Evolutionary conservation across 37 sponge, comb jelly and placozoan genomes (phyloP), one percentile per base, ranked within the genome.

Genomic region (Cliona cf. orientalis): DNA sequence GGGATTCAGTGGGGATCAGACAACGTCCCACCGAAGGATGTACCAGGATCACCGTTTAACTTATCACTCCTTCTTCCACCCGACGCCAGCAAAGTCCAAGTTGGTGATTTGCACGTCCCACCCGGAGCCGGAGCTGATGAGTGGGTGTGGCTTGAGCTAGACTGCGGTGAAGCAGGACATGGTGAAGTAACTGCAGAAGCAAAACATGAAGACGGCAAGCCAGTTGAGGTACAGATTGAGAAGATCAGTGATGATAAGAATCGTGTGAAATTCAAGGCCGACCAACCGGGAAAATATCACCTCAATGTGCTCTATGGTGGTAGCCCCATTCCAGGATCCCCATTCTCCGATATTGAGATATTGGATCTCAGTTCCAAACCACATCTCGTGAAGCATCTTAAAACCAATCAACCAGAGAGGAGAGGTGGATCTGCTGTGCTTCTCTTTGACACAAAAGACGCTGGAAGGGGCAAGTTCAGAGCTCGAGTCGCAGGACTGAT

Each of bases 41-140:
- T 91, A 4, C 32, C 58, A 22, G 87, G 87, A 22, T 76, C 75
- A 56, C 92, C 92, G 17, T 91, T 91, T 67, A 65, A n/a, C 0
- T 14, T 82, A 5, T 40, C 40, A 46, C 69, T 85, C 3, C 34
- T 43, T 17, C 68, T 46, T 5, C 66, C 75, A 2, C 14, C 76
- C 22, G 56, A 58, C 14, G 31, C 79, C 17, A 19, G 44, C 41
- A 57, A 69, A 42, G 86, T 86, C 9, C 28, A 3, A 29, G n/a
- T 31, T n/a, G 55, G 37, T 22, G 55, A 72, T 6, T 55, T 72
- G 1, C 55, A 72, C 29, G 28, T 43, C 2, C 73, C 73, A 2
- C 43, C 34, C 7, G 32, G 19, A 9, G 23, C 26, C 11, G 64
- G 37, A 33, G 40, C 57, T 21, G 56, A 39, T 1, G 34, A 68